phyloP scores from a whole-genome alignment of 2,888 invertebrate genomes.

The Anticlea derivata region DNA sequence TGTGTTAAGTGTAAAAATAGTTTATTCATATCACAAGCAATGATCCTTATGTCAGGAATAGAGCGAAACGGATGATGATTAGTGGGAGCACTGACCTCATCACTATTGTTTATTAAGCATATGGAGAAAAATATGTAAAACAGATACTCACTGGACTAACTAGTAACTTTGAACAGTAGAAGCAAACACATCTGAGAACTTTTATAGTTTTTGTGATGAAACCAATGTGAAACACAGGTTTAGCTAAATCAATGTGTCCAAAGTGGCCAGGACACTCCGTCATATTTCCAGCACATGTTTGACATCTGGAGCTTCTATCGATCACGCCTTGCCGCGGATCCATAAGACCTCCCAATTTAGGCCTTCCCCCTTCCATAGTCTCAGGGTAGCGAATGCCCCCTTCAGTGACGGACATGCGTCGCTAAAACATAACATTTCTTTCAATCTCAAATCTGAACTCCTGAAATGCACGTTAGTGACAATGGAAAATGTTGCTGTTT shows the following conservation, averaged over 20 bases:
- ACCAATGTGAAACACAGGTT: constrained; percentile 99
- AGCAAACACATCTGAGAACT: constrained; percentile 98
- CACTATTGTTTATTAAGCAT: no score
- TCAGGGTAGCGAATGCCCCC: constrained; percentile 98
- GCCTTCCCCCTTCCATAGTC: constrained; percentile 99
- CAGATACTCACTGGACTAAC: constrained; percentile 93
- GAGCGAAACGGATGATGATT: no score
- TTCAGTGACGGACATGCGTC: constrained; percentile 98
- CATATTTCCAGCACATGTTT: constrained; percentile 98
- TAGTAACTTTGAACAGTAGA: constrained; percentile 98
- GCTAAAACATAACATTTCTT: constrained; percentile 75
- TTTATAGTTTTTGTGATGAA: constrained; percentile 99
- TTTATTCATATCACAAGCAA: no score
- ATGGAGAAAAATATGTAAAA: no score
- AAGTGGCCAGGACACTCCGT: constrained; percentile 99
- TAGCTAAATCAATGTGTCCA: constrained; percentile 98
- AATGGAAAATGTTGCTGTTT: not conserved
- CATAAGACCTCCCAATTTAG: constrained; percentile 99
- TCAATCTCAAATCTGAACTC: not conserved
- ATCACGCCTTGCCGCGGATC: constrained; percentile 99
- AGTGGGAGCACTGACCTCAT: no score
- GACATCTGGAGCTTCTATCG: constrained; percentile 95
- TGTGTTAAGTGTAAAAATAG: no score
- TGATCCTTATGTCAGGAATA: no score
- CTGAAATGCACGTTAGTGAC: no score